phyloP scores from a whole-genome alignment of 2,113 vertebrate genomes.

The Geococcyx californianus region DNA sequence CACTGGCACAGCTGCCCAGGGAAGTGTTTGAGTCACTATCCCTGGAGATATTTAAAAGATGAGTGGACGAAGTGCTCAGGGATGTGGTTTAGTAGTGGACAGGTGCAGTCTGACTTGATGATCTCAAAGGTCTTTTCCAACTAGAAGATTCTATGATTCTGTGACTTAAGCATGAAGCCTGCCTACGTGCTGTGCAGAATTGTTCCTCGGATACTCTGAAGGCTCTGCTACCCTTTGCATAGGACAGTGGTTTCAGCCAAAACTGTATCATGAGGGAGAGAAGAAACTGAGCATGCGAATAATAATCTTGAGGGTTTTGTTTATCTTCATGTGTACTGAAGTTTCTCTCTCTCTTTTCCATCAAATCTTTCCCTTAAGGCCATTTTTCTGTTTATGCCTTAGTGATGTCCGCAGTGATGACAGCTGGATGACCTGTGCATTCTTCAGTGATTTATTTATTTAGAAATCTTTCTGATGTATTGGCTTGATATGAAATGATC shows the following conservation, averaged over 20 bases:
- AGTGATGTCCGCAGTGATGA: background rate
- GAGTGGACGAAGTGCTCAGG: too few species aligned
- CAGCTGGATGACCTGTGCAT: background rate
- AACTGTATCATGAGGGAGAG: background rate
- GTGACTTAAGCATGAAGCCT: background rate
- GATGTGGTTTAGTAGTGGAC: too few species aligned
- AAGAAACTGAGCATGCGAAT: background rate
- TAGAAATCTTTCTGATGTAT: background rate
- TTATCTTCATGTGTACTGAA: background rate
- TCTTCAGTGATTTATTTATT: background rate
- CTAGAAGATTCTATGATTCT: too few species aligned
- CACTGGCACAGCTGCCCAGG: too few species aligned
- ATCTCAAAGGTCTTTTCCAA: too few species aligned
- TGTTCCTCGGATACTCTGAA: accelerated
- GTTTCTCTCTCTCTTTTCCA: background rate
- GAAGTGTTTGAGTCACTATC: too few species aligned
- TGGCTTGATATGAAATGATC: background rate
- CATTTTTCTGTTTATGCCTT: background rate
- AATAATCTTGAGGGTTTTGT: background rate
- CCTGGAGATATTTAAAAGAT: too few species aligned
- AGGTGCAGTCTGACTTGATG: too few species aligned
- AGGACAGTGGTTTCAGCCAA: background rate
- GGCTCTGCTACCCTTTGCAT: background rate
- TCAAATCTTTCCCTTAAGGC: background rate
- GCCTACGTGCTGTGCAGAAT: accelerated